Evolutionary conservation across 2,797 vertebrate genomes (phyloP).

Genomic region (Pangasius macronema): DNA sequence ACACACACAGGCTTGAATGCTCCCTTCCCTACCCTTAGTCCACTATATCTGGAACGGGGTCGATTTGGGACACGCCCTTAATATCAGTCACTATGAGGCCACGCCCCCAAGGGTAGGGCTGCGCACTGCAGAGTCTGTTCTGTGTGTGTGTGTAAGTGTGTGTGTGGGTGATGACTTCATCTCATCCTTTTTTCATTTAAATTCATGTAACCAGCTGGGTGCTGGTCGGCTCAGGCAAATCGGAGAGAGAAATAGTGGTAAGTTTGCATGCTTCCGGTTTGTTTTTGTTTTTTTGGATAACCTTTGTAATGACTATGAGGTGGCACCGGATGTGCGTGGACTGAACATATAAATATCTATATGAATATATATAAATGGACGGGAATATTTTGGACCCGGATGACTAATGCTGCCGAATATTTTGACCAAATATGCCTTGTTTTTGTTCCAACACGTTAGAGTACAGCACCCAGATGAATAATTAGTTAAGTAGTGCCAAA

Average conservation of each 20-base stretch:
- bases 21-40: too few relatives aligned
- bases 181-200: constrained; percentile 1
- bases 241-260: constrained; percentile 31
- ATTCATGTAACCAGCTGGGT: background rate
- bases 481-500: too few relatives aligned
- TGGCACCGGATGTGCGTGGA: background rate
- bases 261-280: constrained; percentile 16
- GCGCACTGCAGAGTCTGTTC: background rate
- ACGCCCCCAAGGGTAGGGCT: constrained; percentile 15
- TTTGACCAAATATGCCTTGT: background rate
- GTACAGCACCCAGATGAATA: background rate
- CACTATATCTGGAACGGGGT: background rate
- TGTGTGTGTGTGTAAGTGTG: background rate
- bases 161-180: background rate
- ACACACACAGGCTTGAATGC: too few relatives aligned
- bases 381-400: background rate
- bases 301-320: background rate
- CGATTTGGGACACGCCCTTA: background rate
- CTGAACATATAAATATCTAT: background rate
- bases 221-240: background rate
- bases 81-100: background rate
- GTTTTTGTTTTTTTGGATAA: background rate
- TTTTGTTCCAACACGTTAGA: background rate
- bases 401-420: background rate
- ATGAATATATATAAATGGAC: background rate